Base-by-base conservation (phyloP, 2,888 invertebrate species). In the Cerastoderma edule region DNA sequence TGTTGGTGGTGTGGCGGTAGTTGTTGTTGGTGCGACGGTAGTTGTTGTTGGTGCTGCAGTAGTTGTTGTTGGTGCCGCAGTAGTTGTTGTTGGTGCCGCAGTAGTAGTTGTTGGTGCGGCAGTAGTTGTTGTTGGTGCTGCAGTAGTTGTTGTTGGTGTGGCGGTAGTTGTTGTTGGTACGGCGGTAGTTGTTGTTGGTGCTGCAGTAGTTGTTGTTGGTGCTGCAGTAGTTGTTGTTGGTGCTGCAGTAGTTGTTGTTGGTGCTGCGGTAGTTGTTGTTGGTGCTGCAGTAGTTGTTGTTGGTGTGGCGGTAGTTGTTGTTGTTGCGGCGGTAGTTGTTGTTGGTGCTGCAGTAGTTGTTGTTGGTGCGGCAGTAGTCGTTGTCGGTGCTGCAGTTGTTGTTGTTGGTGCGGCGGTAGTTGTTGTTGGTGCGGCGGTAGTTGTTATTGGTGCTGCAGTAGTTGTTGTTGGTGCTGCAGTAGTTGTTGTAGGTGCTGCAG, bases 341-440 rank as follows among this genome's bases (percentile, higher is more conserved):
- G 57, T 28, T n/a, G 5, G 1, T 10, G 57, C 3, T 28, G 69
- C 24, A 28, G 4, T 28, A 28, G 56, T 3, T n/a, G 56, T 56
- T 8, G 56, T 30, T 13, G 56, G 19, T 30, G 56, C 5, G 5
- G 56, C 3, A 19, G 28, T 1, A 2, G 56, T 2, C 2, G 28
- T 32, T 3, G 56, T 56, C 19, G 56, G 10, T 16, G 56, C 2
- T 5, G 56, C 1, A 13, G 56, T 56, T 13, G 56, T 28, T 13
- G 30, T 32, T 5, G 32, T 32, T 13, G 4, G 8, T 54, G 54
- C 5, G 6, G 24, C 28, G 6, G 56, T 57, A n/a, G 48, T 27
- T 28, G 68, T 57, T 8, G 56, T 44, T 28, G 44, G 13, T 27
- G 68, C 8, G 6, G 44, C n/a, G n/a, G 68, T 54, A 10, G 32